Percentiles rank a stretch among this genome's conserved stretches.
Evolutionary conservation across 2,113 vertebrate species (phyloP).

Genomic region (Actenoides lindsayi): DNA sequence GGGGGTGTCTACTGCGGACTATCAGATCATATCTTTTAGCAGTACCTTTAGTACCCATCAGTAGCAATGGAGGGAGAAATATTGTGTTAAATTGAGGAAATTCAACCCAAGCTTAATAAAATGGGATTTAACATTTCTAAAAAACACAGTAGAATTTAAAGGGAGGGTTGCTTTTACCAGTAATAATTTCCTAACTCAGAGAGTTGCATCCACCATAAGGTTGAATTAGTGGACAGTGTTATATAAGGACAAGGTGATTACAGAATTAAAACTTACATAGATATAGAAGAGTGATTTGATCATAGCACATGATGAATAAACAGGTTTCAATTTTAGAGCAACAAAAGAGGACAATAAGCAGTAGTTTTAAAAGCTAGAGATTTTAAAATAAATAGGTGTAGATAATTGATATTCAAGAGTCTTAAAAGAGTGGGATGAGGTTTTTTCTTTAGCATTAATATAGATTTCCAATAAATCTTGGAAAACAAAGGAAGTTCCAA

Average conservation of each 20-base stretch:
- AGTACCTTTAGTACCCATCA: not conserved
- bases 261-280: not conserved
- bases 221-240: not conserved
- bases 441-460: not conserved
- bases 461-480: conserved; percentile 42
- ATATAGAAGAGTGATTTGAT: not conserved
- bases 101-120: not conserved
- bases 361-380: not conserved
- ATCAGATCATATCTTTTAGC: not conserved
- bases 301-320: not conserved
- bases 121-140: not conserved
- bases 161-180: not conserved
- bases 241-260: not conserved
- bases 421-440: not conserved
- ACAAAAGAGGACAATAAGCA: not conserved
- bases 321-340: not conserved
- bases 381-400: conserved; percentile 17
- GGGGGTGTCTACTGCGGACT: not conserved
- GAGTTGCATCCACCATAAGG: not conserved
- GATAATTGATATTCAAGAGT: not conserved
- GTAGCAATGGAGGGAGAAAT: not conserved
- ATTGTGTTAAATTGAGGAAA: not conserved
- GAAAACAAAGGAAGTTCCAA: conserved; percentile 30
- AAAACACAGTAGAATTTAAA: not conserved
- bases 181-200: not conserved